Base-by-base conservation (phyloP, 2,113 vertebrate genomes). In the Montifringilla adamsi region DNA sequence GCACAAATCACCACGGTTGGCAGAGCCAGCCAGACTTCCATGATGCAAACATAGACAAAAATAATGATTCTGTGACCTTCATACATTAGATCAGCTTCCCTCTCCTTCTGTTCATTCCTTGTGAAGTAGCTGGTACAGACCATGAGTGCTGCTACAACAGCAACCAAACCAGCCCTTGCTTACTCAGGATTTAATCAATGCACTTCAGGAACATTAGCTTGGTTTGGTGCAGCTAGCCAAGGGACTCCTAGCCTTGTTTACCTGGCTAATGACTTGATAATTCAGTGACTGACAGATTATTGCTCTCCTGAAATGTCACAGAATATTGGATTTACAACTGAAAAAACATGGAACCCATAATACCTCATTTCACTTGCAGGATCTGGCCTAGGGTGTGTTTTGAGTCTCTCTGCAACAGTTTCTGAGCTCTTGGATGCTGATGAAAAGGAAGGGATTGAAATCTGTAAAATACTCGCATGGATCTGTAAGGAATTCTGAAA, bases 401-500 rank as follows among this genome's bases (percentile, higher is more conserved):
- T 97, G 41, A 84, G 39, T 59, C 96, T 96, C 84, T 98, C 98
- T 17, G 94, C 84, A 60, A 68, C 79, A 62, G 66, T 66, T 90
- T 98, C 97, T 74, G 96, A 49, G 44, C 22, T 58, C 89, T 94
- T 88, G 24, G 96, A 91, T 11, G 84, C 39, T 26, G 97, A 86
- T 75, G 96, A 92, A 69, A 98, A 95, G 26, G 97, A 97, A 83
- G 98, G 97, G 49, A 97, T 75, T 55, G 98, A 96, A 90, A 98
- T 97, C 92, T 98, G 97, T 80, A 98, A 94, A 87, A 98, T 84
- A 89, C 97, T 98, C 35, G 95, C 97, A 78, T 98, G 98, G 81
- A 98, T 94, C 95, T 98, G 96, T 50, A 96, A 91, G 20, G 96
- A 96, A 80, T 93, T 94, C 95, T 95, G 64, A 28, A 91, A 90